Percentiles rank a stretch among this genome's conserved stretches.
These are phyloP conservation scores for Pangasianodon gigas DNA, from an alignment of 2,113 vertebrate genomes.

Conservation along the genomic window DNA sequence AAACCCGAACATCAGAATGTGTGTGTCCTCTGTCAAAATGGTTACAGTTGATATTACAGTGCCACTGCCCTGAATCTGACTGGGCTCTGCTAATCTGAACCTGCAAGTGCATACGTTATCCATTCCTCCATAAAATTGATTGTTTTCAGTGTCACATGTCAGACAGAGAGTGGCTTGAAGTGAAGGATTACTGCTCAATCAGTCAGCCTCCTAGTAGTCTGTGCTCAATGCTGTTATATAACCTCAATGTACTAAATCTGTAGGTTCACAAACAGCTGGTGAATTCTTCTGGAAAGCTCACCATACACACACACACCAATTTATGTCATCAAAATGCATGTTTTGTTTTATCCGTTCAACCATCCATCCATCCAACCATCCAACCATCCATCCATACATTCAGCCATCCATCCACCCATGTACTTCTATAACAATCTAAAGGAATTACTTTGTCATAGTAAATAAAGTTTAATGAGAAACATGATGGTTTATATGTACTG, in stretches of 20 bases:
- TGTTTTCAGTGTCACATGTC: not conserved
- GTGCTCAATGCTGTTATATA: constrained; percentile 10
- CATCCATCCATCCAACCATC: not conserved
- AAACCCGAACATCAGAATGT: not conserved
- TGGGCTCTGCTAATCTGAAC: not conserved
- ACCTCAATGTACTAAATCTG: not conserved
- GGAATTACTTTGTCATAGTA: not conserved
- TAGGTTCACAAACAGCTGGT: not conserved
- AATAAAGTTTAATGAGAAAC: not conserved
- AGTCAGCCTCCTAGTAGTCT: not conserved
- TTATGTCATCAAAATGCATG: no score
- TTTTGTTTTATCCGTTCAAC: no score
- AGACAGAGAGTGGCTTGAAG: not conserved
- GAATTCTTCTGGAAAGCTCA: not conserved
- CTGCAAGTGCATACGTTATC: not conserved
- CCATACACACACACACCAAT: no score
- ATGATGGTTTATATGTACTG: not conserved
- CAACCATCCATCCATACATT: not conserved
- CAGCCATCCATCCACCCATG: not conserved
- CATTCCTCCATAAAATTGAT: constrained; percentile 13
- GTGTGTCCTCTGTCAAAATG: not conserved
- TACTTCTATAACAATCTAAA: not conserved
- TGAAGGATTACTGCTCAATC: constrained; percentile 21
- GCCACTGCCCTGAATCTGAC: not conserved
- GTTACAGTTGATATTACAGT: not conserved